Evolutionary conservation across 2,113 vertebrate genomes (phyloP), one percentile per base, ranked within the genome.

Genomic region (Oxyura jamaicensis): DNA sequence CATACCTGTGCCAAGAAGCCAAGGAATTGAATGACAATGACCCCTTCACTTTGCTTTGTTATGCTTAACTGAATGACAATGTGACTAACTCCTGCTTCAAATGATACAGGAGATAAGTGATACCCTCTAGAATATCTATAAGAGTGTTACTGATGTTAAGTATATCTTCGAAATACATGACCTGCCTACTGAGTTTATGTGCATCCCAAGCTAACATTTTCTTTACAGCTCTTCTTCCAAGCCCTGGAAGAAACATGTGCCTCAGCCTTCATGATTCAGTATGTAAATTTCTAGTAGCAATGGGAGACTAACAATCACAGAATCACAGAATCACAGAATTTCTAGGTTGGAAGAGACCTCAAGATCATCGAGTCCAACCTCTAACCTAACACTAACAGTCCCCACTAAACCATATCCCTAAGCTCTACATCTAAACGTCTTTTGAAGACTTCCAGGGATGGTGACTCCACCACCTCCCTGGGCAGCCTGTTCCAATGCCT

Each of bases 41-140:
- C 67, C 23, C 39, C 19, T 84, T 91, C 42, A 28, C 28, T 65
- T 77, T 67, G 9, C 46, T 66, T 78, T 29, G 36, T 28, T 83
- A 41, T 75, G 50, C 21, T 85, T 52, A 95, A 85, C 50, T 92
- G 69, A 85, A 83, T 81, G 85, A 46, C n/a, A 75, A 96, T 95
- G 59, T 35, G 33, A 82, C 33, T 46, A 88, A 66, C 12, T 82
- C 75, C 22, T 48, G 31, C 50, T 95, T 93, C 36, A 78, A 48
- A 65, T 50, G 2, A 42, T 39, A n/a, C 3, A 9, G 11, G 13
- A 88, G 62, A 62, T 33, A 75, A 75, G 6, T 42, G 58, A 44
- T 76, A 69, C 42, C 89, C 21, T 91, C 21, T 20, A 86, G 75
- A 79, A 65, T 1, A 0, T 52, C 26, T 80, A 1, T 35, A 55